Percentiles rank a stretch among this genome's conserved stretches.
These are phyloP conservation scores for Acromyrmex echinatior DNA, from an alignment of 1,140 invertebrate genomes.

Conservation along the genomic window DNA sequence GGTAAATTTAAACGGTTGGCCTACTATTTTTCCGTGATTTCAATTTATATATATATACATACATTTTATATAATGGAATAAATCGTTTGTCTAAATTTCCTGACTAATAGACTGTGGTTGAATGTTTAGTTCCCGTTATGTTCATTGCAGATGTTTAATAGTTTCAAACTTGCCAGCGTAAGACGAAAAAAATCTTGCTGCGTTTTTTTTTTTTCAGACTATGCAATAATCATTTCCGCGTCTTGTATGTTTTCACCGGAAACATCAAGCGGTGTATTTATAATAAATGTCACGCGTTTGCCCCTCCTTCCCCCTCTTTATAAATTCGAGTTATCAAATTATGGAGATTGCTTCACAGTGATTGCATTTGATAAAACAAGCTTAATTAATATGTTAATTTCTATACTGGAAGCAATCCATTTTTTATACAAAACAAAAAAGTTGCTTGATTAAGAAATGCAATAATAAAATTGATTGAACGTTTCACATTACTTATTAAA, in stretches of 20 bases:
- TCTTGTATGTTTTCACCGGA: slow-evolving; percentile 65
- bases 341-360: background rate
- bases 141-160: slow-evolving; percentile 31
- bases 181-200: slow-evolving; percentile 28
- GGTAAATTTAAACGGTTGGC: background rate
- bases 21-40: slow-evolving; percentile 7
- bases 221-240: slow-evolving; percentile 36
- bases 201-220: background rate
- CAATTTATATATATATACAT: background rate
- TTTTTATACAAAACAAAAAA: slow-evolving; percentile 2
- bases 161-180: slow-evolving; percentile 41
- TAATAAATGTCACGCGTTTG: slow-evolving; percentile 53
- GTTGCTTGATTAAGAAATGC: slow-evolving; percentile 2
- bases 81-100: slow-evolving; percentile 28
- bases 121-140: slow-evolving; percentile 28
- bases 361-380: slow-evolving; percentile 15
- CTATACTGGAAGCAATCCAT: background rate
- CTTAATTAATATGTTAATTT: slow-evolving; percentile 37
- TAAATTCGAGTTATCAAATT: slow-evolving; percentile 30
- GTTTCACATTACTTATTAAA: background rate
- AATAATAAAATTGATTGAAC: slow-evolving; percentile 15
- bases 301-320: background rate
- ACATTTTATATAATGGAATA: slow-evolving; percentile 30
- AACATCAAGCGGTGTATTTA: slow-evolving; percentile 54
- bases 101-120: slow-evolving; percentile 20